Evolutionary conservation across 2,888 invertebrate species (phyloP).

Genomic region (Caenorhabditis japonica): DNA sequence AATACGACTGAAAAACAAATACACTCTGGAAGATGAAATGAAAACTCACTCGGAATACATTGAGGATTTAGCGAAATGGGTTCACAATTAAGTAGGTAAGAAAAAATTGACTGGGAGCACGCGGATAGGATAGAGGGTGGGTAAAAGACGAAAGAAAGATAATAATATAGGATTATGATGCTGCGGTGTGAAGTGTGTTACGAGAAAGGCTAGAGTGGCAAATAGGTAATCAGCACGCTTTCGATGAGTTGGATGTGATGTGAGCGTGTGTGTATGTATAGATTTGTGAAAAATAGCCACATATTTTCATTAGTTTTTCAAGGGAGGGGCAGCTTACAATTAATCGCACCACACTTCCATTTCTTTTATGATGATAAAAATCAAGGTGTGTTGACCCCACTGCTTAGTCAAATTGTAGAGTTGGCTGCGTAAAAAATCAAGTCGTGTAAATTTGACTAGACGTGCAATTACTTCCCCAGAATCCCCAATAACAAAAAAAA

Average conservation of each 20-base stretch:
- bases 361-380: too few relatives aligned
- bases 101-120: conserved; percentile 1
- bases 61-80: background rate
- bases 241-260: background rate
- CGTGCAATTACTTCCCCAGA: too few relatives aligned
- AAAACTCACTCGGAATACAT: conserved; percentile 39
- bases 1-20: conserved; percentile 1
- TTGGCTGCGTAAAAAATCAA: too few relatives aligned
- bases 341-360: too few relatives aligned
- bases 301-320: too few relatives aligned
- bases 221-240: conserved; percentile 17
- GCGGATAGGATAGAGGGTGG: conserved; percentile 6
- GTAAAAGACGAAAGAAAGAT: conserved; percentile 7
- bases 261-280: too few relatives aligned
- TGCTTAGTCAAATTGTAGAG: too few relatives aligned
- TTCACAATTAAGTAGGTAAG: background rate
- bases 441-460: too few relatives aligned
- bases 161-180: conserved; percentile 49
- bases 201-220: background rate
- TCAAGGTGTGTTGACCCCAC: too few relatives aligned
- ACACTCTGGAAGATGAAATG: conserved; percentile 1
- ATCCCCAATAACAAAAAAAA: too few relatives aligned
- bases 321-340: too few relatives aligned
- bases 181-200: background rate
- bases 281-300: too few relatives aligned